A percentile compares a stretch with the other conserved stretches of the same genome.
Conservation (phyloP, 2,113 vertebrate genomes). For the Brachyhypopomus gauderio region DNA sequence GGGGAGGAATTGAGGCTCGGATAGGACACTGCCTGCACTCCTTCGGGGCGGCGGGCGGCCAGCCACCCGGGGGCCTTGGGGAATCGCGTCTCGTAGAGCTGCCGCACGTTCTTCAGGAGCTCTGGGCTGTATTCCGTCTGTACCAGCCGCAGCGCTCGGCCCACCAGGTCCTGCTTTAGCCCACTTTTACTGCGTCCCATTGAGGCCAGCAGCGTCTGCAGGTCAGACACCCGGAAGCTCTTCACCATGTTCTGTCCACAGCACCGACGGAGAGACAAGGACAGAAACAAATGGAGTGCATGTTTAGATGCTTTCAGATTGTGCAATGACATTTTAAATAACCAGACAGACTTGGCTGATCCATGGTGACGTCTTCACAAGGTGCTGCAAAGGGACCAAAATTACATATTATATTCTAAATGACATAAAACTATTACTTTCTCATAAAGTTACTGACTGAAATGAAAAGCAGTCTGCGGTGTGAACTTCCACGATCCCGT, state of each 20-base stretch:
- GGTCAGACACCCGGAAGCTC: conserved; percentile 98
- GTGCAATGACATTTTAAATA: neutral
- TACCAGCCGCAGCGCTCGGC: conserved; percentile 90
- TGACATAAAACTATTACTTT: neutral
- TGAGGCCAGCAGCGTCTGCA: conserved; percentile 96
- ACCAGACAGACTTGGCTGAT: neutral
- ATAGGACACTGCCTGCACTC: conserved; percentile 74
- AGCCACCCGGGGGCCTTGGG: conserved; percentile 81
- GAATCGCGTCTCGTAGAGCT: conserved; percentile 95
- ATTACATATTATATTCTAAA: neutral
- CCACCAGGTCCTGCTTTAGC: conserved; percentile 96
- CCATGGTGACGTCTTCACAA: neutral
- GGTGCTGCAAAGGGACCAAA: neutral
- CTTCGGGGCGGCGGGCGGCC: conserved; percentile 76
- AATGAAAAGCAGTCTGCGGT: neutral
- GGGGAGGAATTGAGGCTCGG: conserved; percentile 76
- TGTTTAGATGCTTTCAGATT: too few relatives aligned
- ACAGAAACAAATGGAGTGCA: neutral
- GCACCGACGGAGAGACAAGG: neutral
- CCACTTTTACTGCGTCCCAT: conserved; percentile 99
- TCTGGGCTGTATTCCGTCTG: conserved; percentile 97
- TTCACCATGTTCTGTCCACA: conserved; percentile 94
- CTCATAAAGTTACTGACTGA: neutral
- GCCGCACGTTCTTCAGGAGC: conserved; percentile 95
- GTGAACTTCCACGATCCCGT: neutral